Percentiles rank a stretch among this genome's conserved stretches.
Conservation (phyloP, 2,113 vertebrate species). For the Clarias gariepinus region DNA sequence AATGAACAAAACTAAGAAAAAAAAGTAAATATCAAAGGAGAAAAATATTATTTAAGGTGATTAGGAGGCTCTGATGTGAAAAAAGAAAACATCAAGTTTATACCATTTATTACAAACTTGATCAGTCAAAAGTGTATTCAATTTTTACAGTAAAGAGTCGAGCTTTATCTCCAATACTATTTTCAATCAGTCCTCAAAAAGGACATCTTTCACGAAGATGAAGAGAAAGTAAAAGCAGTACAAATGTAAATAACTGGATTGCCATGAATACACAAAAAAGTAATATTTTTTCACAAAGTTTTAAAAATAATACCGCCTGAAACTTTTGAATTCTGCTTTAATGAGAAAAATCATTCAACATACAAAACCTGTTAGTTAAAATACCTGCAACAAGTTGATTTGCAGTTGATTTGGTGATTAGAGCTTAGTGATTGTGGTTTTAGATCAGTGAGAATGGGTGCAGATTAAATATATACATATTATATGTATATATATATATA, state of each 20-base stretch:
- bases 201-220: neutral
- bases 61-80: neutral
- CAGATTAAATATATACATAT: no score
- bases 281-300: no score
- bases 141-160: neutral
- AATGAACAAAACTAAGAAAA: neutral
- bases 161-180: neutral
- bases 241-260: neutral
- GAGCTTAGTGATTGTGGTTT: no score
- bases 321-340: neutral
- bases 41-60: neutral
- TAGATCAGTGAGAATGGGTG: no score
- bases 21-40: neutral
- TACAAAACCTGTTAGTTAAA: no score
- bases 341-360: neutral
- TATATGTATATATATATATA: no score
- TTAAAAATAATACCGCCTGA: neutral
- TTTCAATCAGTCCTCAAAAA: neutral
- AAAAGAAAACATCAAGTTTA: neutral
- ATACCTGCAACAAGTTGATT: no score
- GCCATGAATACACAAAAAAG: neutral
- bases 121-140: neutral
- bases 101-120: neutral
- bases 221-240: neutral
- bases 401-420: no score